Percentiles rank a stretch among this genome's conserved stretches.
Conservation (phyloP, 2,113 vertebrate species). For the Pterocles burchelli region DNA sequence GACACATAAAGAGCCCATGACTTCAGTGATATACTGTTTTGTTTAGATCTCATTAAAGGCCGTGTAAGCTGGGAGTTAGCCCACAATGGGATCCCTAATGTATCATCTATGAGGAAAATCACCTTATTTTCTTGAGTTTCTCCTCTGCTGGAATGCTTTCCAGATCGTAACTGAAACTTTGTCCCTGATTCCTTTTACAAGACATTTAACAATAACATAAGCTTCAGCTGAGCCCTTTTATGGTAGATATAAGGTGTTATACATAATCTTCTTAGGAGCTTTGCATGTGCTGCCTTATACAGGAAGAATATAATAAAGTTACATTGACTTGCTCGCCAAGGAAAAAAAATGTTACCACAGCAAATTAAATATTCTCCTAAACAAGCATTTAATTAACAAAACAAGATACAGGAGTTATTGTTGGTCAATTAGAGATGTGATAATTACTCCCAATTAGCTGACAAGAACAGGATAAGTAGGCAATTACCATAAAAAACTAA, state of each 20-base stretch:
- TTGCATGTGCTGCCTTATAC: slow-evolving; percentile 7
- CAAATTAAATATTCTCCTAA: slow-evolving; percentile 46
- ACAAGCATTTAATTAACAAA: slow-evolving; percentile 48
- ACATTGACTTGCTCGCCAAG: neutral
- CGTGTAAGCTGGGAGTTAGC: neutral
- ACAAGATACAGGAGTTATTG: slow-evolving; percentile 21
- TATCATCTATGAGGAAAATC: neutral
- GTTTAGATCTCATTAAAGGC: neutral
- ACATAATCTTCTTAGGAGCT: slow-evolving; percentile 57
- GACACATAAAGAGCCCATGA: accelerated
- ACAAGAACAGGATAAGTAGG: slow-evolving; percentile 2
- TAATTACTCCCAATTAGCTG: slow-evolving; percentile 33
- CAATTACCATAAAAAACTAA: slow-evolving; percentile 33
- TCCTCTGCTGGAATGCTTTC: neutral
- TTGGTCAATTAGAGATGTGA: slow-evolving; percentile 48
- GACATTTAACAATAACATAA: slow-evolving; percentile 39
- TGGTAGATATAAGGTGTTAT: slow-evolving; percentile 45
- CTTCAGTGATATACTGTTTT: accelerated
- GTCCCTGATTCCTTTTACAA: slow-evolving; percentile 49
- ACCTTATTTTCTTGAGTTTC: neutral
- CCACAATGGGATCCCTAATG: neutral
- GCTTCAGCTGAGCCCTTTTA: slow-evolving; percentile 45
- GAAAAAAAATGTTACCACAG: neutral
- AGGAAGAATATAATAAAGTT: slow-evolving; percentile 26
- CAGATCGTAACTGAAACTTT: neutral